phyloP scores from a whole-genome alignment of 2,888 invertebrate species.

The Lycocerus yunnanus region DNA sequence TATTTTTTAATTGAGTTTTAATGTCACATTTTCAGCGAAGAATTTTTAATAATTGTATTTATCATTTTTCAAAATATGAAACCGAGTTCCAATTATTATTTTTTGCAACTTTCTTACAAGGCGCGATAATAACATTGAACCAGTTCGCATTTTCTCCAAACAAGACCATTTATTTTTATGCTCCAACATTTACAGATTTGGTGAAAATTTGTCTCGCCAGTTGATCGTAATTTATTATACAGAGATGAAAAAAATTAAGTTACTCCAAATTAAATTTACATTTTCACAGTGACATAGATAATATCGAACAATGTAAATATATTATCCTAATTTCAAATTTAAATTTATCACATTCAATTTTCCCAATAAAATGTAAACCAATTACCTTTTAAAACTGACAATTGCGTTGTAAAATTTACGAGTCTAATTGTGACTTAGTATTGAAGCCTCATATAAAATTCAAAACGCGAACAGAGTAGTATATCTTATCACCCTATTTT shows the following conservation, averaged over 20 bases:
- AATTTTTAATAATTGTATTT: background rate
- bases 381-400: conserved; percentile 18
- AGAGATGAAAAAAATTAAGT: background rate
- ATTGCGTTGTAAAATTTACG: conserved; percentile 27
- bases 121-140: background rate
- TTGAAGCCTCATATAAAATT: conserved; percentile 26
- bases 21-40: background rate
- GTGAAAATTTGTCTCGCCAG: background rate
- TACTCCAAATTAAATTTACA: background rate
- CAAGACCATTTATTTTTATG: background rate
- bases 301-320: background rate
- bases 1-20: background rate
- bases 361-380: conserved; percentile 9
- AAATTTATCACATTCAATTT: conserved; percentile 1
- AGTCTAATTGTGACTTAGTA: conserved; percentile 26
- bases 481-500: conserved; percentile 26
- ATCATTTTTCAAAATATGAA: background rate
- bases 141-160: background rate
- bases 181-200: background rate
- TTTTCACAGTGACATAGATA: background rate
- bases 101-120: background rate
- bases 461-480: conserved; percentile 24
- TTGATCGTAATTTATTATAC: background rate
- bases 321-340: background rate
- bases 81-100: background rate